phyloP scores from a whole-genome alignment of 2,797 vertebrate genomes.

The Neopelma chrysocephalum region DNA sequence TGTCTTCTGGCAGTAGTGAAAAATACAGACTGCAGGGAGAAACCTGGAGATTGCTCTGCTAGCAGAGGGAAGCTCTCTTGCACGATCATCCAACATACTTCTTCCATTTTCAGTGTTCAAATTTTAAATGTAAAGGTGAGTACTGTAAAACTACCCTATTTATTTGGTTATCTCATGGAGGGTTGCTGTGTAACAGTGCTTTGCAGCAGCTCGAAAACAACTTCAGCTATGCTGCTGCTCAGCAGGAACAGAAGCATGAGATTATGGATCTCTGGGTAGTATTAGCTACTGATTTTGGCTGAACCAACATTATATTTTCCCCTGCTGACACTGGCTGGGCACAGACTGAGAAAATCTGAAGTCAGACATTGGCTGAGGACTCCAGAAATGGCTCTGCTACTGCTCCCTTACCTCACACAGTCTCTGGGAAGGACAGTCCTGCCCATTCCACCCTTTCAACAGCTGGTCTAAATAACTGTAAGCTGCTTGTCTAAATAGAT shows the following conservation, averaged over 20 bases:
- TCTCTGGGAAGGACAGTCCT: neutral
- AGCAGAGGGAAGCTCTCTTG: neutral
- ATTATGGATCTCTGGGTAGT: neutral
- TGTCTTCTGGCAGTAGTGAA: neutral
- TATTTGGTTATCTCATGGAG: neutral
- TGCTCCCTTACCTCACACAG: neutral
- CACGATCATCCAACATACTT: neutral
- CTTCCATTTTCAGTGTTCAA: neutral
- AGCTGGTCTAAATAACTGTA: neutral
- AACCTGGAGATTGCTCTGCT: neutral
- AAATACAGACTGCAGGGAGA: neutral
- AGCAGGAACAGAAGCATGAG: neutral
- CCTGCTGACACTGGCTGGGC: neutral
- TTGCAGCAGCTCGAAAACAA: neutral
- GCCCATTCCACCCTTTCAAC: neutral
- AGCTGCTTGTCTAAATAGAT: neutral
- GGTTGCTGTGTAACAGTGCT: neutral
- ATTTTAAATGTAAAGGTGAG: neutral
- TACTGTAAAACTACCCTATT: neutral
- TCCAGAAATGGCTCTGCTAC: neutral
- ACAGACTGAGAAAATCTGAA: neutral
- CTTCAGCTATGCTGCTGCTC: neutral
- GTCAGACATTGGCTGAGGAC: neutral
- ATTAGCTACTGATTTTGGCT: neutral
- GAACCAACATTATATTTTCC: neutral